A percentile compares a stretch with the other conserved stretches of the same genome.
phyloP scores from a whole-genome alignment of 2,888 invertebrate genomes.

The Chrysotoxum bicinctum region DNA sequence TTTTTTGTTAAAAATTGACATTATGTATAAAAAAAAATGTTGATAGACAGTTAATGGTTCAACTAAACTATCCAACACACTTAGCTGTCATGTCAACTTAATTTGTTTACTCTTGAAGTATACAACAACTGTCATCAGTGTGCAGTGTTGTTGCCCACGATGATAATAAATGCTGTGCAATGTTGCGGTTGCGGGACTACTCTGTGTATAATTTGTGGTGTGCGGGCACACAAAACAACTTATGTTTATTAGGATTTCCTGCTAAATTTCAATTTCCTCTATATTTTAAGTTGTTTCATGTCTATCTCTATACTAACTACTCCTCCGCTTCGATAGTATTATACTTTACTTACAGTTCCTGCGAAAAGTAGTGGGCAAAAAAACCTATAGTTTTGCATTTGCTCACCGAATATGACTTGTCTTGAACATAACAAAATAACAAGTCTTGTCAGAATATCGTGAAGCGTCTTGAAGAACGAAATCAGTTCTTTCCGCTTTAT shows the following conservation, averaged over 20 bases:
- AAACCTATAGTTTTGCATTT: neutral
- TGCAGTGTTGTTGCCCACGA: constrained; percentile 30
- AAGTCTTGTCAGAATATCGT: neutral
- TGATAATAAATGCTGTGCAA: constrained; percentile 50
- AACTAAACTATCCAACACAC: constrained; percentile 22
- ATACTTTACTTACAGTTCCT: constrained; percentile 3
- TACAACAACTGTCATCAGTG: constrained; percentile 14
- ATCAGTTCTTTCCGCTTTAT: constrained; percentile 19
- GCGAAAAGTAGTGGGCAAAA: constrained; percentile 18
- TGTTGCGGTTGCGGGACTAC: constrained; percentile 39
- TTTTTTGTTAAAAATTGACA: constrained; percentile 24
- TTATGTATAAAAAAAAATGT: neutral
- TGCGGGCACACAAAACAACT: constrained; percentile 53
- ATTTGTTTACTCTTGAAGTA: constrained; percentile 52
- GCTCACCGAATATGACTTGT: neutral
- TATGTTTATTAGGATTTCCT: constrained; percentile 72
- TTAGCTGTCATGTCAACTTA: constrained; percentile 64
- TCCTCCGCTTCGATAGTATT: constrained; percentile 13
- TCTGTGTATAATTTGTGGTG: constrained; percentile 57
- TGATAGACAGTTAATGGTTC: constrained; percentile 29
- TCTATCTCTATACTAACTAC: neutral
- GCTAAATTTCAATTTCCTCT: constrained; percentile 72
- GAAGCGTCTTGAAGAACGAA: neutral
- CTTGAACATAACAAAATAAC: constrained; percentile 28
- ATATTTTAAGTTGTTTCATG: constrained; percentile 29